Conservation (phyloP, 2,888 invertebrate genomes). For the Amblyjoppa proteus region DNA sequence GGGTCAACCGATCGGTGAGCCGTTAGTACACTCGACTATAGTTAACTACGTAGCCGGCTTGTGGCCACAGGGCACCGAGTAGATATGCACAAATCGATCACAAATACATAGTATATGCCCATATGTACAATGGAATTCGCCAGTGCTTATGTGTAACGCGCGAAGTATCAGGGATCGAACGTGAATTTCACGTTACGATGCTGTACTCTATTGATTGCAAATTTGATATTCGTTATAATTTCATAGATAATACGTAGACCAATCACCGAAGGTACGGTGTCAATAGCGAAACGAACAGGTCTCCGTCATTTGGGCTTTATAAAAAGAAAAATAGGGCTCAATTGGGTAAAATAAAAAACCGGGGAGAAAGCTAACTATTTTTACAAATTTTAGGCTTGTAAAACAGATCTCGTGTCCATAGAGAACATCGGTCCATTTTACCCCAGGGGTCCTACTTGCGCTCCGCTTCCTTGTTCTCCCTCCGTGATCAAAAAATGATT, state of each 20-base stretch:
- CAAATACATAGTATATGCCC: slow-evolving; percentile 1
- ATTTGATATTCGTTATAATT: background rate
- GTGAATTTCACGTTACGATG: background rate
- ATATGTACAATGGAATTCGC: slow-evolving; percentile 4
- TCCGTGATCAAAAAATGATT: too few species aligned
- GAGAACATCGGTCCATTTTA: too few species aligned
- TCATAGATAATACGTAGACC: background rate
- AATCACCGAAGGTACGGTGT: background rate
- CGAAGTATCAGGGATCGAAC: background rate
- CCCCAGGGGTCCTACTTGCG: too few species aligned
- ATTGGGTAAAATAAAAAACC: background rate
- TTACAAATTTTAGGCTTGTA: too few species aligned
- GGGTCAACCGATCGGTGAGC: slow-evolving; percentile 26
- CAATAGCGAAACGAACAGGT: background rate
- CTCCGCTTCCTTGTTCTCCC: too few species aligned
- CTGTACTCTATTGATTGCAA: slow-evolving; percentile 10
- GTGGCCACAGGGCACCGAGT: slow-evolving; percentile 21
- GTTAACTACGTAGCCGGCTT: background rate
- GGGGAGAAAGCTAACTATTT: background rate
- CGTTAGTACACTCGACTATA: slow-evolving; percentile 13
- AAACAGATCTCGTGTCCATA: too few species aligned
- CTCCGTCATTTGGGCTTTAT: background rate
- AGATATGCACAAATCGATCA: slow-evolving; percentile 27
- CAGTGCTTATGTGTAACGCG: background rate
- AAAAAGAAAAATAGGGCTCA: background rate